Percentiles rank a stretch among this genome's conserved stretches.
These are phyloP conservation scores for Delichon dasypus DNA, from an alignment of 2,797 vertebrate species.

Conservation along the genomic window DNA sequence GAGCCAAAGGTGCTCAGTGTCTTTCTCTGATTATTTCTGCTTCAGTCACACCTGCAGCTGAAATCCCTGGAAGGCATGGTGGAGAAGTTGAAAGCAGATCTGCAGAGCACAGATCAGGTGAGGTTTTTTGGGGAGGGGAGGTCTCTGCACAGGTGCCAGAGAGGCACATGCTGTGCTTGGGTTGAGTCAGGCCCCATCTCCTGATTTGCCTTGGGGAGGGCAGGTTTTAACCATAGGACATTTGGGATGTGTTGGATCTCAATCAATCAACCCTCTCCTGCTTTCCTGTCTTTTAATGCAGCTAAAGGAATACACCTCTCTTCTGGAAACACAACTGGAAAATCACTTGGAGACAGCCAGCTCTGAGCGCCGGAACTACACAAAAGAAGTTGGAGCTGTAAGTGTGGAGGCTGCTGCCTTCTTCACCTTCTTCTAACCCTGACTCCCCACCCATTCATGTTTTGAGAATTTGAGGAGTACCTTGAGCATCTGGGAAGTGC, in stretches of 20 bases:
- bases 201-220: neutral
- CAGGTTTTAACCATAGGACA: neutral
- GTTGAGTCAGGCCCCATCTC: neutral
- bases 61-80: slow-evolving; percentile 79
- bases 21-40: neutral
- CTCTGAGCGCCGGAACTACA: slow-evolving; percentile 78
- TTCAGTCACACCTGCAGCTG: slow-evolving; percentile 82
- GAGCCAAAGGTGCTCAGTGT: neutral
- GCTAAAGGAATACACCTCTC: slow-evolving; percentile 84
- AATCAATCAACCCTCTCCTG: neutral
- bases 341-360: slow-evolving; percentile 84
- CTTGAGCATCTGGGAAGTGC: neutral
- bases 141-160: neutral
- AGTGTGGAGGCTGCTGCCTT: neutral
- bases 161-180: fast-evolving
- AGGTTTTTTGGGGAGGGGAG: neutral
- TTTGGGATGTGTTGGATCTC: neutral
- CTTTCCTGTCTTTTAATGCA: neutral
- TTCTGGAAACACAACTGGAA: slow-evolving; percentile 89
- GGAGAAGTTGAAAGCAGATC: slow-evolving; percentile 78
- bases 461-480: neutral
- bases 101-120: slow-evolving; percentile 86
- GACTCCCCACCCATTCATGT: fast-evolving
- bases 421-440: neutral
- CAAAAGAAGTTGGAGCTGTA: slow-evolving; percentile 85